phyloP scores from a whole-genome alignment of 2,888 invertebrate genomes.

The Pristionchus fissidentatus region DNA sequence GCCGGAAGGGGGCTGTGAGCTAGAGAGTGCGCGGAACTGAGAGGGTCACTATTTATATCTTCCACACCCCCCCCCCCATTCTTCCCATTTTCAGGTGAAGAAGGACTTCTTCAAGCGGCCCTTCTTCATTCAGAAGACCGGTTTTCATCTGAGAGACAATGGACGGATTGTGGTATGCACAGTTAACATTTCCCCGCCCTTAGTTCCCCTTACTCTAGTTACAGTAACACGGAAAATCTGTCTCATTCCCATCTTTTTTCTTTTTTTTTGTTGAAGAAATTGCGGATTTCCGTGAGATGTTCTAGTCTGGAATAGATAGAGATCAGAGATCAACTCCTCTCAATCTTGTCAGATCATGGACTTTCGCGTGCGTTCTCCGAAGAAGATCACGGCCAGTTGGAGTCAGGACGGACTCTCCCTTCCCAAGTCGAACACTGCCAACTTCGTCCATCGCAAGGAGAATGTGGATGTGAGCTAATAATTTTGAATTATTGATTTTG shows the following conservation, averaged over 20 bases:
- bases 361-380: conserved; percentile 46
- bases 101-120: conserved; percentile 43
- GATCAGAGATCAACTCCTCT: not conserved
- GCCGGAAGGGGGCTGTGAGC: too few species aligned
- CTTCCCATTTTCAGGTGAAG: conserved; percentile 19
- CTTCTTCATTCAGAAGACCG: conserved; percentile 46
- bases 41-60: too few species aligned
- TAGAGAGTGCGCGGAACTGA: too few species aligned
- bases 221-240: too few species aligned
- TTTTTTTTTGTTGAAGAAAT: not conserved
- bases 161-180: conserved; percentile 37
- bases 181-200: not conserved
- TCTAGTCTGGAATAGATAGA: not conserved
- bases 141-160: conserved; percentile 43
- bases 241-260: too few species aligned
- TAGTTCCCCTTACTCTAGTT: too few species aligned
- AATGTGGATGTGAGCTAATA: conserved; percentile 18
- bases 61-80: too few species aligned
- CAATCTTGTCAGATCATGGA: conserved; percentile 44
- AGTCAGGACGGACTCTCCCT: conserved; percentile 41
- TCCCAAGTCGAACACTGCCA: conserved; percentile 35
- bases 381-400: conserved; percentile 42
- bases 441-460: conserved; percentile 45
- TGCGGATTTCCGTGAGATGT: not conserved
- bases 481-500: not conserved